Evolutionary conservation across 35 echinoderm and acorn worm genomes (phyloP).

Genomic region (Amphiura filiformis): DNA sequence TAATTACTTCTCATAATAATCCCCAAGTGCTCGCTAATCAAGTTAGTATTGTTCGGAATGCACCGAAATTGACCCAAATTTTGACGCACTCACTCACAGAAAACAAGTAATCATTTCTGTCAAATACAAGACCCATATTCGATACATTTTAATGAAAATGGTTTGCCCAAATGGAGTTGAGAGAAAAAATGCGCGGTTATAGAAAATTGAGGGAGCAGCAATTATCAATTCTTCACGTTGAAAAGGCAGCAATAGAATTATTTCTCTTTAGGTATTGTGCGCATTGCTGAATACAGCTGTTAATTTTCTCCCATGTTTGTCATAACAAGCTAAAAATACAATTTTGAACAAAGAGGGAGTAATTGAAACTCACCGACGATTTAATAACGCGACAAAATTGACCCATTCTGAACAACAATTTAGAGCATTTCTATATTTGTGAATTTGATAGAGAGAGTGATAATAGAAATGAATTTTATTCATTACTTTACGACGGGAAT

Average conservation of each 20-base stretch:
- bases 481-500: not conserved
- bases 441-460: not conserved
- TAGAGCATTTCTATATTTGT: not conserved
- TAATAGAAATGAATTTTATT: not conserved
- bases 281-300: not conserved
- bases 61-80: too few relatives aligned
- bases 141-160: too few relatives aligned
- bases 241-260: not conserved
- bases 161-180: too few relatives aligned
- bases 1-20: too few relatives aligned
- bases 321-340: constrained; percentile 1
- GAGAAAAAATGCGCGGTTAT: too few relatives aligned
- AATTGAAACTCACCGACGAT: not conserved
- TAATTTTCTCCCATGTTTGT: not conserved
- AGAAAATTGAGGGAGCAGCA: too few relatives aligned
- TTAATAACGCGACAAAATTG: not conserved
- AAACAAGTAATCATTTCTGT: too few relatives aligned
- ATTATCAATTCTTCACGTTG: not conserved
- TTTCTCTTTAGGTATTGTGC: not conserved
- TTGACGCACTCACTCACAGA: too few relatives aligned
- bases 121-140: too few relatives aligned
- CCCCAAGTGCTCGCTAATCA: too few relatives aligned
- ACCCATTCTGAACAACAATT: constrained; percentile 4
- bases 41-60: too few relatives aligned
- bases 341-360: not conserved